phyloP scores from a whole-genome alignment of 2,113 vertebrate species.

The Boleophthalmus pectinirostris region DNA sequence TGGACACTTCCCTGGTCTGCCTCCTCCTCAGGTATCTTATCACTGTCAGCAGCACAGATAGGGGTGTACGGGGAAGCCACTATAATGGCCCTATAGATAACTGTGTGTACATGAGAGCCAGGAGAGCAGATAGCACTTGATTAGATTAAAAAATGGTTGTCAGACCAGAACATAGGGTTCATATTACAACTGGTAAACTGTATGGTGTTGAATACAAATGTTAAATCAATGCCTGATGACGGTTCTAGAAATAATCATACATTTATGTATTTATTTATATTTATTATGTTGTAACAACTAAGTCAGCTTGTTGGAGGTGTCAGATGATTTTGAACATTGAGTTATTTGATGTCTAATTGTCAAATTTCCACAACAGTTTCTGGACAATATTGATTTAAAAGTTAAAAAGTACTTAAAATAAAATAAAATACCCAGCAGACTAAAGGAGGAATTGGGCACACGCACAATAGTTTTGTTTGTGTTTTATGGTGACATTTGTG shows the following conservation, averaged over 20 bases:
- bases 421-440: background rate
- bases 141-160: slow-evolving; percentile 50
- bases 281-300: background rate
- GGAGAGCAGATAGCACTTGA: slow-evolving; percentile 39
- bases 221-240: background rate
- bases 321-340: no score
- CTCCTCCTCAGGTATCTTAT: slow-evolving; percentile 57
- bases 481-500: slow-evolving; percentile 40
- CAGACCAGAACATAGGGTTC: slow-evolving; percentile 18
- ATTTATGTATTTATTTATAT: background rate
- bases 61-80: slow-evolving; percentile 40
- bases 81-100: slow-evolving; percentile 52
- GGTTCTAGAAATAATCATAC: background rate
- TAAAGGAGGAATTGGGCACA: background rate
- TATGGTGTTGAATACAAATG: background rate
- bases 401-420: background rate
- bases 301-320: background rate
- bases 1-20: slow-evolving; percentile 38
- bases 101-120: slow-evolving; percentile 46
- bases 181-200: slow-evolving; percentile 23
- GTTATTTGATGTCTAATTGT: no score
- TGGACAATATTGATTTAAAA: background rate
- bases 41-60: slow-evolving; percentile 40
- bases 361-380: no score
- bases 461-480: slow-evolving; percentile 6